These are phyloP conservation scores for Thunnus maccoyii DNA, from an alignment of 2,113 vertebrate species.

Conservation along the genomic window DNA sequence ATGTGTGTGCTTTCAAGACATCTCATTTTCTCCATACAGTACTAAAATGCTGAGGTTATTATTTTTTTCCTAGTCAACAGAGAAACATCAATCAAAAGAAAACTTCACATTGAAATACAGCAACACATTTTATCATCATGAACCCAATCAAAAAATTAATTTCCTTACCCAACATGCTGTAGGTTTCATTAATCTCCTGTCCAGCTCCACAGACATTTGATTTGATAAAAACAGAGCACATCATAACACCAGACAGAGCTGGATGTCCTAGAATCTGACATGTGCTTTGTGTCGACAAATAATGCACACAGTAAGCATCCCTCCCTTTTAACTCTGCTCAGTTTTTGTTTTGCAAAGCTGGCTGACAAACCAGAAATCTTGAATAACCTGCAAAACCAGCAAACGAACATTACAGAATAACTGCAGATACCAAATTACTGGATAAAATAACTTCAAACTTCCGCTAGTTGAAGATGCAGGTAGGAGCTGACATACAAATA, in stretches of 20 bases:
- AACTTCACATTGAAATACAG: conserved; percentile 1
- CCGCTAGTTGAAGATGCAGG: not conserved
- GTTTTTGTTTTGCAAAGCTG: conserved; percentile 56
- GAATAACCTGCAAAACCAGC: conserved; percentile 46
- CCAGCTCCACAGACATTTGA: conserved; percentile 26
- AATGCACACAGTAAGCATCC: conserved; percentile 44
- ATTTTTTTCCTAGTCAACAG: conserved; percentile 16
- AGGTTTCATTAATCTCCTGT: conserved; percentile 44
- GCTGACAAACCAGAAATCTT: conserved; percentile 42
- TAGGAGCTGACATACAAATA: too few relatives aligned
- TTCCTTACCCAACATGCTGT: not conserved
- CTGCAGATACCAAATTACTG: conserved; percentile 20
- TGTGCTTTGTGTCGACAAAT: conserved; percentile 47
- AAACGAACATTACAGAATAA: conserved; percentile 19
- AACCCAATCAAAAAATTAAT: conserved; percentile 40
- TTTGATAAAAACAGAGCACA: conserved; percentile 38
- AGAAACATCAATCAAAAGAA: conserved; percentile 18
- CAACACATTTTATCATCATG: conserved; percentile 29
- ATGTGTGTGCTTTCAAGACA: not conserved
- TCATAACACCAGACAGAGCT: conserved; percentile 35
- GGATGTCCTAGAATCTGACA: conserved; percentile 32
- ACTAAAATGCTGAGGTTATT: not conserved
- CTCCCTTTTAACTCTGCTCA: conserved; percentile 20
- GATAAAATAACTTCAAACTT: conserved; percentile 9
- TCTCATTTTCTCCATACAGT: too few relatives aligned